Conservation (phyloP, 1,140 invertebrate genomes). For the Nomia melanderi region DNA sequence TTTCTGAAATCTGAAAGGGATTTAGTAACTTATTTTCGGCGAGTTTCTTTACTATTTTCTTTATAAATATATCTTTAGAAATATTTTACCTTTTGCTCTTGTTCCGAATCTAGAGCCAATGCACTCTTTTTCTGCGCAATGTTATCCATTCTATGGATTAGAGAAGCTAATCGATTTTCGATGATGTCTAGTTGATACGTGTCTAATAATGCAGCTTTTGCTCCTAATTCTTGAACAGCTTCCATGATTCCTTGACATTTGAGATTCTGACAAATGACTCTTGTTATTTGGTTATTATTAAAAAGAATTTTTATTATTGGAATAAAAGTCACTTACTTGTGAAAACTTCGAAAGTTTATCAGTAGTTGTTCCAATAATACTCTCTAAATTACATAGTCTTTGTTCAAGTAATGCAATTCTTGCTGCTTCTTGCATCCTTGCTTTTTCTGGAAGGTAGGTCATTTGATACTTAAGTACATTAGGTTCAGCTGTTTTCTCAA, state of each 20-base stretch:
- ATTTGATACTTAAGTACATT: constrained; percentile 77
- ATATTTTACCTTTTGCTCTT: constrained; percentile 86
- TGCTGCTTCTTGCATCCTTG: constrained; percentile 71
- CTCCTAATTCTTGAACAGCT: constrained; percentile 87
- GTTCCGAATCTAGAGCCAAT: constrained; percentile 86
- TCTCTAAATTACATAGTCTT: constrained; percentile 75
- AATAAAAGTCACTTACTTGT: constrained; percentile 61
- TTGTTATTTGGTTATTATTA: constrained; percentile 36
- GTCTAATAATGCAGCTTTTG: constrained; percentile 90
- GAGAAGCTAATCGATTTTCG: constrained; percentile 87
- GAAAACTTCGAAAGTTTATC: constrained; percentile 75
- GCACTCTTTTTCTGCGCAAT: constrained; percentile 87
- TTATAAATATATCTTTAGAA: constrained; percentile 11
- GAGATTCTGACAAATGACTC: constrained; percentile 62
- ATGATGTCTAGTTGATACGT: constrained; percentile 90
- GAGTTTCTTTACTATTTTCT: background rate
- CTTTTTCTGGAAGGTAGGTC: constrained; percentile 77
- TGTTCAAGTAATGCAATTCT: constrained; percentile 74
- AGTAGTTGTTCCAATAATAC: constrained; percentile 71
- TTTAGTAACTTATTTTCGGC: background rate
- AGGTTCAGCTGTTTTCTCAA: constrained; percentile 49
- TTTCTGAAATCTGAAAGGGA: constrained; percentile 87
- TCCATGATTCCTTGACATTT: constrained; percentile 82
- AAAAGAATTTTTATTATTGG: background rate
- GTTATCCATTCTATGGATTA: constrained; percentile 89